Conservation (phyloP, 1,140 invertebrate genomes). For the Halictus rubicundus region DNA sequence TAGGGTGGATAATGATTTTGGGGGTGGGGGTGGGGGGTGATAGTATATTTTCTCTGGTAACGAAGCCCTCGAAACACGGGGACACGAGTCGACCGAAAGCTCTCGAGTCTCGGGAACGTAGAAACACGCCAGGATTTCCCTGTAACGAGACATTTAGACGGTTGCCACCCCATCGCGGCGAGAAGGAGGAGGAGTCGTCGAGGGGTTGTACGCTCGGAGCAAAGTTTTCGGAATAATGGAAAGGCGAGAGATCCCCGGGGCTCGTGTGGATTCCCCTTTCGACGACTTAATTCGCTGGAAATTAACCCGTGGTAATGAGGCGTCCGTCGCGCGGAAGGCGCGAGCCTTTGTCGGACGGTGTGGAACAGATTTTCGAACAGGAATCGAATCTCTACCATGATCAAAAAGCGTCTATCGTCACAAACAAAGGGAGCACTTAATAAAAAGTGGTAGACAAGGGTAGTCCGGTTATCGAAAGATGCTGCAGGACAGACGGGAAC, state of each 20-base stretch:
- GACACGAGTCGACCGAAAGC: background rate
- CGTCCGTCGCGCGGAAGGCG: background rate
- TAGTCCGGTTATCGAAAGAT: no score
- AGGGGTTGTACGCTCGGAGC: background rate
- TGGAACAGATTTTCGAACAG: no score
- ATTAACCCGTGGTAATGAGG: background rate
- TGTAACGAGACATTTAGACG: background rate
- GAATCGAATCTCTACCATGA: no score
- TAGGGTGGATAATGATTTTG: background rate
- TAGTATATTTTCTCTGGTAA: background rate
- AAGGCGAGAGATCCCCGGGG: background rate
- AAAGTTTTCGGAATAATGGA: background rate
- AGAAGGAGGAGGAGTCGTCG: background rate
- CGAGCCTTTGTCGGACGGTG: no score
- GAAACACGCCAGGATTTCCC: background rate
- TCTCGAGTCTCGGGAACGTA: background rate
- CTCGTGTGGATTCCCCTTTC: background rate
- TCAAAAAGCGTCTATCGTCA: no score
- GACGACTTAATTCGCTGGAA: constrained; percentile 6
- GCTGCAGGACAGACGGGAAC: no score
- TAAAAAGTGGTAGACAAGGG: no score
- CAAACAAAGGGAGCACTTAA: no score
- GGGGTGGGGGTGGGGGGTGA: no score
- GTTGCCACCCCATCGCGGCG: background rate
- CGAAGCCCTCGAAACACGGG: background rate